Base-by-base conservation (phyloP, 2,797 vertebrate genomes). In the Chloroceryle inda region DNA sequence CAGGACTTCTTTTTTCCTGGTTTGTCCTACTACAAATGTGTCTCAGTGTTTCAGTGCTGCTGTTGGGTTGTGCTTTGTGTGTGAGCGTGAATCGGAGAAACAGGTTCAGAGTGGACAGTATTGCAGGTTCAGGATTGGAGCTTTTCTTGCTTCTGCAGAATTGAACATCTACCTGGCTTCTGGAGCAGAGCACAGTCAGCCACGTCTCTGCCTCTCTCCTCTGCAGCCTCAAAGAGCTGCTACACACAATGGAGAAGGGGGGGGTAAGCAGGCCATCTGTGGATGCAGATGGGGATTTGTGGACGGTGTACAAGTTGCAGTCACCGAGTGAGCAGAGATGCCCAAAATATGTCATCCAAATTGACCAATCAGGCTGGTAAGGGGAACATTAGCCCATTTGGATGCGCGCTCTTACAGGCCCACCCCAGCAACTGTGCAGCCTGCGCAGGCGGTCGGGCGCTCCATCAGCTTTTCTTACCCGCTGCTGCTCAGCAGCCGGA, bases 271-370 rank as follows among this genome's bases (percentile, higher is more conserved):
- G 85, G 79, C 98, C 98, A 98, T 98, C 98, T 98, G 98, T 97
- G 88, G 95, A 94, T 97, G 96, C 98, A 98, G 98, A 98, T 98
- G 98, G 98, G 97, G 91, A 97, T 97, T 98, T 98, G 97, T 98
- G 97, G 97, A 97, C 0, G 33, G 80, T 92, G 91, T 97, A 97
- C 97, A 97, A 98, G 94, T 93, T 90, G 85, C 92, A 98, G 96
- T 97, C 96, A 92, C 87, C 47, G 96, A 97, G 94, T 92, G 75
- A 95, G 94, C 88, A 96, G 96, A 97, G 93, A 96, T 98, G 97
- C 97, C 98, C 97, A 98, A 98, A 98, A 98, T 96, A 91, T 98
- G 98, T 97, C 98, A 97, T 94, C 94, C 94, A 92, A 95, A 97
- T 97, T 97, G 98, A 97, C 98, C 97, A 96, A 77, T 98, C 97